Conservation (phyloP, 2,113 vertebrate genomes). For the Tragelaphus scriptus region DNA sequence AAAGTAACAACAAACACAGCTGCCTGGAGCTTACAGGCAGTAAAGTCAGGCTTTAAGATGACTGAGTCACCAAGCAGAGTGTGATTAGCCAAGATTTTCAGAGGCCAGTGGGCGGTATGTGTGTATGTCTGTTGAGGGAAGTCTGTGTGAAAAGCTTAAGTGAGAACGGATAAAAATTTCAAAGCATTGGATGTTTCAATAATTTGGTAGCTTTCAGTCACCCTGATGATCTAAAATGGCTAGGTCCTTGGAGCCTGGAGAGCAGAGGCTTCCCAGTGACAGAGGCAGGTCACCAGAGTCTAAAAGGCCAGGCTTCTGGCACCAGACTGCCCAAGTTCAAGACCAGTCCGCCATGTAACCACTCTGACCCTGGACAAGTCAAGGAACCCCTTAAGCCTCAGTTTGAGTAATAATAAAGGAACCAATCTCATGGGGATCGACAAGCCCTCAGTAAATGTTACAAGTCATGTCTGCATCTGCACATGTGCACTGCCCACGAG, state of each 20-base stretch:
- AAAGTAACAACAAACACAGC: conserved; percentile 6
- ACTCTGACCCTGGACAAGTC: neutral
- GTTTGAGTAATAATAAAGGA: neutral
- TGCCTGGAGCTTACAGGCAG: neutral
- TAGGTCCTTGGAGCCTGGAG: neutral
- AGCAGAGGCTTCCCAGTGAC: neutral
- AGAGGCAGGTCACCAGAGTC: neutral
- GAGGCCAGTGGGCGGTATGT: neutral
- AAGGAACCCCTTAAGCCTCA: neutral
- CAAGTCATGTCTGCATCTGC: neutral
- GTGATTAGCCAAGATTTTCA: neutral
- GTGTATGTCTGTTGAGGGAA: neutral
- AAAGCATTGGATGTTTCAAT: neutral
- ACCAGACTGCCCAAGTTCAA: neutral
- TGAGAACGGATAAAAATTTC: neutral
- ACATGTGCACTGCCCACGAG: neutral
- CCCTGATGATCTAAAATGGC: neutral
- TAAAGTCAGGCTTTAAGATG: neutral
- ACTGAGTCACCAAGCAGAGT: conserved; percentile 7
- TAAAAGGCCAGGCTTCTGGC: neutral
- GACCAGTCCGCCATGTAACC: neutral
- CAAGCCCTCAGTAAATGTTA: neutral
- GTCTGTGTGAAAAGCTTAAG: neutral
- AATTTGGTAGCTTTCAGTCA: neutral
- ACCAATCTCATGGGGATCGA: neutral